phyloP scores from a whole-genome alignment of 1,140 invertebrate genomes.

The Atta cephalotes region DNA sequence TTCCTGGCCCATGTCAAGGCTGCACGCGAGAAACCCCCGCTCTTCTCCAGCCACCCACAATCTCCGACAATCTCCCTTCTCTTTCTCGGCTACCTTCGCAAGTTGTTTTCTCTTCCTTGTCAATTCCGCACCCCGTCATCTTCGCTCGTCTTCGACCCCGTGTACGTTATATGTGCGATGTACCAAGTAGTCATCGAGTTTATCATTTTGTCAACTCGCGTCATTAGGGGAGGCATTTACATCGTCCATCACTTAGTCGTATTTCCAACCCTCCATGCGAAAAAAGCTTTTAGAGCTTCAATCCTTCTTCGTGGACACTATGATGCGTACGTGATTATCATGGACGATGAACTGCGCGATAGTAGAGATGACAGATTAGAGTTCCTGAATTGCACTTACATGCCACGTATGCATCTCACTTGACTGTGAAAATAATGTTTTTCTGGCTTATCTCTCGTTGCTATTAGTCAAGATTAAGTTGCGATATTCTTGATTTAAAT shows the following conservation, averaged over 20 bases:
- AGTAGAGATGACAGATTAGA: slow-evolving; percentile 28
- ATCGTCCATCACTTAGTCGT: slow-evolving; percentile 1
- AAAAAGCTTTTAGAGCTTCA: slow-evolving; percentile 29
- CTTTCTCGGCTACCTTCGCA: slow-evolving; percentile 63
- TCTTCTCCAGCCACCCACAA: slow-evolving; percentile 74
- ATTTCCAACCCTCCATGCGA: slow-evolving; percentile 37
- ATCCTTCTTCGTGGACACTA: slow-evolving; percentile 23
- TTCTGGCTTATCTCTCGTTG: slow-evolving; percentile 1
- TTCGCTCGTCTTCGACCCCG: slow-evolving; percentile 26
- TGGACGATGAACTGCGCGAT: neutral
- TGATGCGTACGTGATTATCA: slow-evolving; percentile 51
- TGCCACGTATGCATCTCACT: neutral
- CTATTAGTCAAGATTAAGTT: neutral
- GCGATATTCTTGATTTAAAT: neutral
- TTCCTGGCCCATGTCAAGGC: slow-evolving; percentile 85
- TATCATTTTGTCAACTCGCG: slow-evolving; percentile 14
- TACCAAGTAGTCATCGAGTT: slow-evolving; percentile 37
- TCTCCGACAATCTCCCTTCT: slow-evolving; percentile 67
- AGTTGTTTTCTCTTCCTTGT: slow-evolving; percentile 35
- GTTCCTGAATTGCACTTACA: slow-evolving; percentile 1
- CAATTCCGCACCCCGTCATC: neutral
- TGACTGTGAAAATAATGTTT: slow-evolving; percentile 8
- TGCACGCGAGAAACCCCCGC: slow-evolving; percentile 82
- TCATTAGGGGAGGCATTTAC: neutral
- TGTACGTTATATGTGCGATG: slow-evolving; percentile 46